Evolutionary conservation across 2,113 vertebrate genomes (phyloP), one percentile per base, ranked within the genome.

Genomic region (Misgurnus anguillicaudatus): DNA sequence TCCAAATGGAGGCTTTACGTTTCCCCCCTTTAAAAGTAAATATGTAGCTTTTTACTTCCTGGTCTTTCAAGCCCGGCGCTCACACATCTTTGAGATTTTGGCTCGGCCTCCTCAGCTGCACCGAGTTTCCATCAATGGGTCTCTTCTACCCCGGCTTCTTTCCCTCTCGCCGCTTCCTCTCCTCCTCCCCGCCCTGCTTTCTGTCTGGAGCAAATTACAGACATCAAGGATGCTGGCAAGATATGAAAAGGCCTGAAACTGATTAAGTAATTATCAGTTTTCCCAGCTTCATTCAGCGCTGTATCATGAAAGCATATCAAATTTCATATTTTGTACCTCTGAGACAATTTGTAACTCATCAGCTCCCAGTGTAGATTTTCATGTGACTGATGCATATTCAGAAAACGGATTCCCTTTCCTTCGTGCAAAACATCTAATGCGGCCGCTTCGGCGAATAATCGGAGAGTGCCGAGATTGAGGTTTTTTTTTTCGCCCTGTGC

Each of bases 1-100:
- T 93, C 90, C 92, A 90, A 92, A 90, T 92, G 87, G 89, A 89
- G 87, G 80, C 72, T 89, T 86, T 81, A 80, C 68, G 55, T 77
- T 73, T 77, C 79, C 65, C 76, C 67, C 58, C 66, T 83, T 85
- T 83, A 58, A 21, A 86, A 84, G 82, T 81, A 82, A 85, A 87
- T 83, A 86, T 86, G 83, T 79, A 77, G 80, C 80, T 69, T 84
- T 81, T 82, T 80, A 87, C 89, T 90, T 90, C 88, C 89, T 90
- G 87, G 83, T 89, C 89, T 90, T 90, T 90, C 87, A 90, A 75
- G 80, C 83, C 16, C 6, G 72, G 69, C 76, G 63, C 63, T 84
- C 69, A 71, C 78, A 47, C 82, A 64, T 83, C 78, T 77, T 78
- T 84, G 82, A 78, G 79, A 84, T 69, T 45, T 75, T 80, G 63